Evolutionary conservation across 1,140 invertebrate species (phyloP), one percentile per base, ranked within the genome.

Genomic region (Vollenhovia emeryi): DNA sequence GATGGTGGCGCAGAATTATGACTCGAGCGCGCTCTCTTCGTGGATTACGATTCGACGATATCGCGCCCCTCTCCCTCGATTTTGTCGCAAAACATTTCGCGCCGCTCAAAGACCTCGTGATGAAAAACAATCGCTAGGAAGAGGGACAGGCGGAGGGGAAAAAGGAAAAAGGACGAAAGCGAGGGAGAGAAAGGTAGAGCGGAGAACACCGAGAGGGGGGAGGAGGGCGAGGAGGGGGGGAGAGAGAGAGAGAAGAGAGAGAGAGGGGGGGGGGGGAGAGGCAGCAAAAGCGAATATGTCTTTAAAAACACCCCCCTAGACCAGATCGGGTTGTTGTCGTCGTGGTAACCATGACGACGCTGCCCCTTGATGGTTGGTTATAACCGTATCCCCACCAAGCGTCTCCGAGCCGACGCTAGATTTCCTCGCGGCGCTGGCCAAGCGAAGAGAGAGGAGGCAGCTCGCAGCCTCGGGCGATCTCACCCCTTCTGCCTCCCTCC

Each of bases 291-390:
- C 71, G 87, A 88, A 89, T 88, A 89, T 86, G 71, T 76, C 80
- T 89, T 86, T 86, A 92, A 93, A 93, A 94, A 93, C 91, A 93
- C 92, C 92, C 91, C 91, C 66, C 91, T 93, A 89, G 76, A 85
- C 78, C 69, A 84, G 69, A 52, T 82, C 73, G 90, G 89, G 90
- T 95, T 94, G 94, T 95, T 94, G 94, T 94, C 92, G 94, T 94
- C 91, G 91, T 78, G 89, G 94, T 95, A 93, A 92, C 92, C 93
- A 95, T 95, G 91, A 92, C 89, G 86, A 95, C 93, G 92, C 87
- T 92, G 90, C 89, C 91, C 91, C 91, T 93, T 83, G 90, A 90
- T 92, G 91, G 93, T 92, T 92, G 93, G 93, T 93, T 92, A 93
- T 92, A 92, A 93, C 85, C 90, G 88, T 88, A 74, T 78, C 80